These are phyloP conservation scores for Prunella himalayana DNA, from an alignment of 2,113 vertebrate genomes.

Conservation along the genomic window DNA sequence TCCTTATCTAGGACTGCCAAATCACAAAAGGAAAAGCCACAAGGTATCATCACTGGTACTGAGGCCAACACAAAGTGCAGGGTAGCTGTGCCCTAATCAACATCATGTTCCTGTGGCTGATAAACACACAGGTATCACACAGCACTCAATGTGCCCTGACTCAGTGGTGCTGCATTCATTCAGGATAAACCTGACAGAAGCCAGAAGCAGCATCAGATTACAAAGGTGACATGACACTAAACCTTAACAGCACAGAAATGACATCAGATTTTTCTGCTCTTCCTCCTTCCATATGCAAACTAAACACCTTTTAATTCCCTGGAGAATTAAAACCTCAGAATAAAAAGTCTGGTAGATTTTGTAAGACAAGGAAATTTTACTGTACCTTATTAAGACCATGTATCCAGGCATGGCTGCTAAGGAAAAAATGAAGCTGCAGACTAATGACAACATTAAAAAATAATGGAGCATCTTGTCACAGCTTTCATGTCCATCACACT, in stretches of 20 bases:
- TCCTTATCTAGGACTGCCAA: not conserved
- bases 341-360: not conserved
- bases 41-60: too few species aligned
- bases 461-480: constrained; percentile 74
- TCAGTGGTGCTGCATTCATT: not conserved
- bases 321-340: not conserved
- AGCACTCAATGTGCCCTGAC: not conserved
- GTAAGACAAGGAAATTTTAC: not conserved
- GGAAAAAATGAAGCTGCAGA: constrained; percentile 73
- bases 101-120: not conserved
- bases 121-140: not conserved
- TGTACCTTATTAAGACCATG: constrained; percentile 81
- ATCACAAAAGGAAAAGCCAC: not conserved
- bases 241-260: not conserved
- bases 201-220: not conserved
- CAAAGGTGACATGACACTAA: not conserved
- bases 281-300: not conserved
- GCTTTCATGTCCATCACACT: constrained; percentile 62
- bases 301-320: not conserved
- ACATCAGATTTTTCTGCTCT: not conserved
- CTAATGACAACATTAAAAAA: constrained; percentile 67
- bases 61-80: not conserved
- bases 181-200: not conserved
- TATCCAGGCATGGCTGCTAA: constrained; percentile 79
- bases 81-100: not conserved